Base-by-base conservation (phyloP, 2,113 vertebrate species). In the Etheostoma spectabile region DNA sequence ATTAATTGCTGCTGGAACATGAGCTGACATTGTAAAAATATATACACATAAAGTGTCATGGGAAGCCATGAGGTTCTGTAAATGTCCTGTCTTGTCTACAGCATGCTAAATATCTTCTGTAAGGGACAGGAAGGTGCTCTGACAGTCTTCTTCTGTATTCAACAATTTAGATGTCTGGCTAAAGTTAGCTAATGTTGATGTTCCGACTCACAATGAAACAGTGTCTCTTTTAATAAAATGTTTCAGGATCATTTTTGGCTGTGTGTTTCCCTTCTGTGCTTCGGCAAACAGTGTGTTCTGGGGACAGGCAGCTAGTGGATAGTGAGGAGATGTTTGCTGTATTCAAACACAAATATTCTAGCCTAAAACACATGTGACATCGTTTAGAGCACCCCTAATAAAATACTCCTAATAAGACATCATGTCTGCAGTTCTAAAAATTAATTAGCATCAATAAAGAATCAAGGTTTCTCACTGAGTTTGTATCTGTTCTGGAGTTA, bases 1-100 rank as follows among this genome's bases (percentile, higher is more conserved):
- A 22, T 70, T 48, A 57, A 8, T 46, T 59, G 56, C 60, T 67
- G 8, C 71, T 84, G 74, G 82, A 86, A 81, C 73, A 66, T 22
- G 73, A 86, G 60, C 71, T 46, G 45, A 46, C 48, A 18, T 35
- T 22, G 12, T 52, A 24, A 62, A 56, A 57, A 49, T 38, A 2
- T 10, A 11, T 8, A 38, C 8, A 38, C 8, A 38, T 38, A 52
- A 51, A 74, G 6, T 45, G 51, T 63, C 67, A 77, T 81, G 56
- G 51, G 49, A 49, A 35, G 65, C 60, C 53, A 52, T 35, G 53
- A 62, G 45, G 22, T n/a, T 79, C 53, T 60, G 35, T 55, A 52
- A 30, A 33, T 80, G 62, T 42, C 68, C 45, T 49, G 35, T 68
- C 15, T 30, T 12, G 15, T 57, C 30, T 45, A 27, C 27, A 27